Conservation (phyloP, 2,113 vertebrate genomes). For the Donacobius atricapilla region DNA sequence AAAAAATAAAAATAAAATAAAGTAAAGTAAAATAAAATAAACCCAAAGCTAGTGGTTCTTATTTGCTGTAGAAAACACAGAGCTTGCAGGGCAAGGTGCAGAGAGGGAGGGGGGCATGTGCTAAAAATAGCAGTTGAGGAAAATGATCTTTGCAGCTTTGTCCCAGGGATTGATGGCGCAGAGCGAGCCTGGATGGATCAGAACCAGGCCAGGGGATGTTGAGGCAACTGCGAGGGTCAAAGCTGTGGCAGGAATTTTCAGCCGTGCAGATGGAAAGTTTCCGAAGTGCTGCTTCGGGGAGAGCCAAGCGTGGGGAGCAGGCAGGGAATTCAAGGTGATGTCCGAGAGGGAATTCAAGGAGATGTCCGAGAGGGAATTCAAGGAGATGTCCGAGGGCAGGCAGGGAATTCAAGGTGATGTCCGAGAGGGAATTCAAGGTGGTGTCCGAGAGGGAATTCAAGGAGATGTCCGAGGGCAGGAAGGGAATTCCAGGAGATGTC, state of each 20-base stretch:
- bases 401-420: neutral
- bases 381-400: neutral
- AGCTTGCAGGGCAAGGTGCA: neutral
- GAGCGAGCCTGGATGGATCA: neutral
- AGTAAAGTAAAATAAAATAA: neutral
- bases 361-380: no score
- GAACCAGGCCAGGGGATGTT: neutral
- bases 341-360: neutral
- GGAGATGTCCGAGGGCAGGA: neutral
- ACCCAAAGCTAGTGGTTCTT: neutral
- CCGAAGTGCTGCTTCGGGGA: neutral
- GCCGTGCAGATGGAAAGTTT: neutral
- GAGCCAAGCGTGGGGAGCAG: neutral
- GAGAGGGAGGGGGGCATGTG: neutral
- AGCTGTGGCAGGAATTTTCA: neutral
- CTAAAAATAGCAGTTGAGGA: neutral
- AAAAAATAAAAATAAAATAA: neutral
- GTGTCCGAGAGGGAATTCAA: no score
- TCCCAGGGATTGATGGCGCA: neutral
- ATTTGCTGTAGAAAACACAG: neutral
- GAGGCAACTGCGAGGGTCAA: neutral
- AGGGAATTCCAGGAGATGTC: neutral
- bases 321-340: neutral
- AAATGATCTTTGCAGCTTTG: neutral
- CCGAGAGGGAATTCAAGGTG: no score